phyloP scores from a whole-genome alignment of 2,797 vertebrate species.

The Gymnoscopelus braueri region DNA sequence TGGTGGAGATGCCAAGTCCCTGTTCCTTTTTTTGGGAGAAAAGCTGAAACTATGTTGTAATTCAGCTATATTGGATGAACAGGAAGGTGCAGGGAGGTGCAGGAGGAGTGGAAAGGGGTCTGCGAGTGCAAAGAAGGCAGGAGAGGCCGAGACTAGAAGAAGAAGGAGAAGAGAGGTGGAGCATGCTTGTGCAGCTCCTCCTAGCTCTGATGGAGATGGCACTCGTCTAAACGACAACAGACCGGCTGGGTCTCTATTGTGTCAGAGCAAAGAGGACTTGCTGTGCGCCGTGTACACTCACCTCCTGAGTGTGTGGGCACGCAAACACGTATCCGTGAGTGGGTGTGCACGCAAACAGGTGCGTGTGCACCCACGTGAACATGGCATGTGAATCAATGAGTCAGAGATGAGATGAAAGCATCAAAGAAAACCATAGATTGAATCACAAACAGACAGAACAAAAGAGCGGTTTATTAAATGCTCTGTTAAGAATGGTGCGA shows the following conservation, averaged over 20 bases:
- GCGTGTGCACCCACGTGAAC: slow-evolving; percentile 17
- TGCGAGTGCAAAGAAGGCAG: slow-evolving; percentile 8
- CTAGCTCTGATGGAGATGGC: slow-evolving; percentile 47
- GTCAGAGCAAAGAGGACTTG: slow-evolving; percentile 69
- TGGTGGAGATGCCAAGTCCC: slow-evolving; percentile 13
- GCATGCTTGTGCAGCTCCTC: slow-evolving; percentile 52
- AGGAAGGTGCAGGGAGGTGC: slow-evolving; percentile 6
- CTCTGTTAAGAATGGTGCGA: slow-evolving; percentile 31
- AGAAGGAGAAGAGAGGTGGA: slow-evolving; percentile 43
- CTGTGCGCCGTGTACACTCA: slow-evolving; percentile 72
- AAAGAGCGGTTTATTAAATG: slow-evolving; percentile 46
- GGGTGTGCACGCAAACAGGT: slow-evolving; percentile 1
- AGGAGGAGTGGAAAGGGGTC: background rate
- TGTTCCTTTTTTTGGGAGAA: slow-evolving; percentile 17
- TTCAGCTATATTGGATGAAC: slow-evolving; percentile 12
- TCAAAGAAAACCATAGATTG: slow-evolving; percentile 46
- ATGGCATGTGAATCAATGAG: slow-evolving; percentile 37
- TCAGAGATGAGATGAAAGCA: slow-evolving; percentile 61
- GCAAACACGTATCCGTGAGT: slow-evolving; percentile 14
- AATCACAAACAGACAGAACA: slow-evolving; percentile 71
- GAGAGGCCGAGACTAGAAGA: slow-evolving; percentile 26
- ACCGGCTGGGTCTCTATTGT: slow-evolving; percentile 70
- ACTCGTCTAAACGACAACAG: slow-evolving; percentile 65
- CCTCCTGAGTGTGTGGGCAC: slow-evolving; percentile 47
- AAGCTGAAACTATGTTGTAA: slow-evolving; percentile 42